Base-by-base conservation (phyloP, 2,888 invertebrate species). In the Fragum whitleyi region DNA sequence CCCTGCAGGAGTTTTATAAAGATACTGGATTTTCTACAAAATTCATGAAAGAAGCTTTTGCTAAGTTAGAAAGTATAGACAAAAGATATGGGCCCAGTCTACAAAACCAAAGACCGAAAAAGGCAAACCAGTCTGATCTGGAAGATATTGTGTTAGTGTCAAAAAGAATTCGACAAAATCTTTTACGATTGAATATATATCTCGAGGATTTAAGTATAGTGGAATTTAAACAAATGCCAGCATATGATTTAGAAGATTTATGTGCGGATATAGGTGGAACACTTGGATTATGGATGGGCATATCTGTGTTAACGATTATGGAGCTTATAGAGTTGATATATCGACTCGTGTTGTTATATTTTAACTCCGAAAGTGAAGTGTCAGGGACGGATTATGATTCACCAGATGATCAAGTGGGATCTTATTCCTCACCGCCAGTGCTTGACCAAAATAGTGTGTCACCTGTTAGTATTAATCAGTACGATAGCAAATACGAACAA, bases 241-340 rank as follows among this genome's bases (percentile, higher is more conserved):
- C 89, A 16, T 92, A 92, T 79, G 91, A 89, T 0, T 80, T 92
- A 29, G 90, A 89, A 0, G 91, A 92, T 77, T 86, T 92, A 61
- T 90, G 92, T 74, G 90, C 92, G 0, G 92, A 92, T 74, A 91
- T 92, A 42, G 92, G 92, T 6, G 92, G 92, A 0, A 92, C 92
- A 1, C 81, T 92, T 32, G 92, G 92, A 7, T 85, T 92, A 29
- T 92, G 92, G 92, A 92, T 92, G 90, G 92, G 92, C 7, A 90
- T 92, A 61, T 92, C 92, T 36, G 91, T 92, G 39, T 77, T 92
- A 51, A 92, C 92, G 9, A 89, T 92, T 42, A 91, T 91, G 91
- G 92, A 92, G 79, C 79, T 92, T 19, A 85, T 92, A 29, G 91
- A 92, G 75, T 84, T 92, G 0, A 72, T 91, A n/a, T 87, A 90